Conservation (phyloP, 2,888 invertebrate species). For the Eristalis tenax region DNA sequence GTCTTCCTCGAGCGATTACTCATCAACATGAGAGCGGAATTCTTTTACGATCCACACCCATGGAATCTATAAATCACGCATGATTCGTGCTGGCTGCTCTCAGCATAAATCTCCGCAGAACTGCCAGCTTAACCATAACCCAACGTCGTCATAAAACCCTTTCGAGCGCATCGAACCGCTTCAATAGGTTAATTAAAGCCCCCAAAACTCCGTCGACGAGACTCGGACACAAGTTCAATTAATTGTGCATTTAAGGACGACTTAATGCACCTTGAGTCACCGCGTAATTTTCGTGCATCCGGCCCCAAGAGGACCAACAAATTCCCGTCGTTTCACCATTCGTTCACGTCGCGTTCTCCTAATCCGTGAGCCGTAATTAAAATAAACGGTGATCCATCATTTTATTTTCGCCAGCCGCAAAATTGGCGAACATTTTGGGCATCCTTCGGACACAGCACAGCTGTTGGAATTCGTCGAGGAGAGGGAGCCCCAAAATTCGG, state of each 20-base stretch:
- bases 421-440: conserved; percentile 36
- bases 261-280: conserved; percentile 65
- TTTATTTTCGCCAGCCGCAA: not conserved
- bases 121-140: conserved; percentile 7
- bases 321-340: conserved; percentile 18
- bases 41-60: conserved; percentile 11
- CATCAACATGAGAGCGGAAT: conserved; percentile 14
- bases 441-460: not conserved
- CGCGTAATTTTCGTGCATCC: conserved; percentile 47
- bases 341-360: conserved; percentile 30
- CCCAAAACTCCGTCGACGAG: not conserved
- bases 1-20: not conserved
- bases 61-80: conserved; percentile 63
- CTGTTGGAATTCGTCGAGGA: conserved; percentile 59
- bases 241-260: conserved; percentile 70
- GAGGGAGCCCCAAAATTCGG: conserved; percentile 18
- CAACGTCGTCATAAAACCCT: conserved; percentile 3
- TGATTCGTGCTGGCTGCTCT: conserved; percentile 52
- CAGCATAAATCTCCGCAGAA: conserved; percentile 24
- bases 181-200: conserved; percentile 57
- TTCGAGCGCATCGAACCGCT: conserved; percentile 30
- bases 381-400: conserved; percentile 71
- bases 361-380: conserved; percentile 66
- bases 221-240: conserved; percentile 30
- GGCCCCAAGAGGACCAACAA: conserved; percentile 15